Conservation (phyloP, 2,888 invertebrate species). For the Ornithoptera priamus region DNA sequence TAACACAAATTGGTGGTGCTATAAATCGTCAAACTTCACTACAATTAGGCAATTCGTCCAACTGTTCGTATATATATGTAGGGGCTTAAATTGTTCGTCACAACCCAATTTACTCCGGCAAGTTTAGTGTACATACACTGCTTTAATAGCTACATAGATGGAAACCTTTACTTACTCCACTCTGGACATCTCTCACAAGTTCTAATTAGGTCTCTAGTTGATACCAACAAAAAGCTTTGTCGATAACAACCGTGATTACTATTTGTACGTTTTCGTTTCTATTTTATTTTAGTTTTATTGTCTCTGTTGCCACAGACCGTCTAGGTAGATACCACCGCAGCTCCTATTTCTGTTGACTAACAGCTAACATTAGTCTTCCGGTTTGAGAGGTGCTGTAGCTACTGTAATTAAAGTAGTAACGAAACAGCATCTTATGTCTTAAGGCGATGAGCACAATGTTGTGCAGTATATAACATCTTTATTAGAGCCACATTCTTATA, state of each 20-base stretch:
- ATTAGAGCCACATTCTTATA: too few relatives aligned
- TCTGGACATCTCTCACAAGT: conserved; percentile 42
- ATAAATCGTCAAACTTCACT: conserved; percentile 7
- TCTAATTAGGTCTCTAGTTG: conserved; percentile 53
- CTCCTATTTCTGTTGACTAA: too few relatives aligned
- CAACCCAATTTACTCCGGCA: conserved; percentile 10
- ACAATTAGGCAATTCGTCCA: conserved; percentile 9
- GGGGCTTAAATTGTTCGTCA: conserved; percentile 5
- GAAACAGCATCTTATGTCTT: too few relatives aligned
- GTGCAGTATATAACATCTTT: too few relatives aligned
- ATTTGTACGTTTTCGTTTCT: conserved; percentile 3
- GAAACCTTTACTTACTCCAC: conserved; percentile 40
- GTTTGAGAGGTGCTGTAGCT: too few relatives aligned
- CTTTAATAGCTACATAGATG: conserved; percentile 37
- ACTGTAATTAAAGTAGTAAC: too few relatives aligned
- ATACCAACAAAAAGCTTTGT: conserved; percentile 33
- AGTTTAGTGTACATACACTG: conserved; percentile 32
- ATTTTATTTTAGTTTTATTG: not conserved
- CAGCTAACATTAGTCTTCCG: too few relatives aligned
- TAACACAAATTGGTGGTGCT: not conserved
- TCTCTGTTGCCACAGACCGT: too few relatives aligned
- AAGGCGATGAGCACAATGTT: too few relatives aligned
- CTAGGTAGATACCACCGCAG: too few relatives aligned
- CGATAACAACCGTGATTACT: conserved; percentile 11
- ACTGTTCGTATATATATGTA: not conserved